phyloP scores from a whole-genome alignment of 2,797 vertebrate species.

The Typhlichthys subterraneus region DNA sequence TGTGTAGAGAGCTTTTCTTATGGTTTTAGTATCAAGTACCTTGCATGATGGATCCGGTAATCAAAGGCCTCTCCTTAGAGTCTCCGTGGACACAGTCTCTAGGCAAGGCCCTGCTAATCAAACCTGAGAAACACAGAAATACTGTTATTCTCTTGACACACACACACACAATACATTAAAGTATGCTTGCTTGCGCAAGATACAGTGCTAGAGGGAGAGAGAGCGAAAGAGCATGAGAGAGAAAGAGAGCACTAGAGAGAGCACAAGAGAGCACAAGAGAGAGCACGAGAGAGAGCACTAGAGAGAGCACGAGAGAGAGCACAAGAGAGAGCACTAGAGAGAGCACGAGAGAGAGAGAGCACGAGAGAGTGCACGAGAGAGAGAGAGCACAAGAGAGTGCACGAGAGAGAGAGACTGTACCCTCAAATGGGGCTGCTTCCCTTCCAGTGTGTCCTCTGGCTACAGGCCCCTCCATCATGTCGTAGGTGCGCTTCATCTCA shows the following conservation, averaged over 20 bases:
- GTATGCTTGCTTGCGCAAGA: no score
- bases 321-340: no score
- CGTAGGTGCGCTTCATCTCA: conserved; percentile 94
- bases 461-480: conserved; percentile 91
- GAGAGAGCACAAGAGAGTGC: background rate
- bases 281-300: no score
- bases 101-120: conserved; percentile 93
- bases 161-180: no score
- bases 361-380: no score
- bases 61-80: conserved; percentile 88
- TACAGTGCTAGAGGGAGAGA: no score
- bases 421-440: conserved; percentile 90
- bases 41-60: conserved; percentile 97
- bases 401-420: conserved; percentile 63
- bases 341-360: no score
- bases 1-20: background rate
- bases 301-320: no score
- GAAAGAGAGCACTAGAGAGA: no score
- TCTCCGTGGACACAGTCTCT: conserved; percentile 89
- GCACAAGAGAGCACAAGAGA: no score
- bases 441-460: conserved; percentile 85
- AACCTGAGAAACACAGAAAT: conserved; percentile 75
- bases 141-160: conserved; percentile 1
- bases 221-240: no score
- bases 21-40: conserved; percentile 69